Evolutionary conservation across 1,140 invertebrate genomes (phyloP).

Genomic region (Bombus superbus): DNA sequence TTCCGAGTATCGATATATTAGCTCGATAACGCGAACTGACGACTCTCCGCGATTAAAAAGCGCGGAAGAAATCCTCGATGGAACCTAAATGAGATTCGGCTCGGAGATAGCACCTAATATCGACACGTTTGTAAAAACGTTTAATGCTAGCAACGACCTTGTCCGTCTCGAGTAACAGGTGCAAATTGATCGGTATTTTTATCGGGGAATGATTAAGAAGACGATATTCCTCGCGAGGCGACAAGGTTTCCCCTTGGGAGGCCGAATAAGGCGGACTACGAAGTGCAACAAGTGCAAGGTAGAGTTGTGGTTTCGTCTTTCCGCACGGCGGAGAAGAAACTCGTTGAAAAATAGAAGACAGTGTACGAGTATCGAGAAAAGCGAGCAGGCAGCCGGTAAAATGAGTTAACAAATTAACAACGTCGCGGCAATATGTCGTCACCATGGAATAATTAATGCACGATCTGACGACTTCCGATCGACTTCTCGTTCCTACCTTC

Average conservation of each 20-base stretch:
- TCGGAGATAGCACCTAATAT: neutral
- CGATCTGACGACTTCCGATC: neutral
- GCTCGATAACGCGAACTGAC: neutral
- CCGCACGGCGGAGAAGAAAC: too few relatives aligned
- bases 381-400: neutral
- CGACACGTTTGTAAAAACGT: neutral
- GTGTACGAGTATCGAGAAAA: neutral
- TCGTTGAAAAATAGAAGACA: neutral
- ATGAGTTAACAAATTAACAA: neutral
- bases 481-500: neutral
- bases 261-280: neutral
- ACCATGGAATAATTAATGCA: neutral
- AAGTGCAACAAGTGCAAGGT: slow-evolving; percentile 22
- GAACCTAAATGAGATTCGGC: neutral
- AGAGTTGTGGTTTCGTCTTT: neutral
- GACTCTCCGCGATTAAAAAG: neutral
- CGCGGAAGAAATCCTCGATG: neutral
- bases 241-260: neutral
- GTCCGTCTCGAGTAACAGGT: neutral
- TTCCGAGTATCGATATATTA: neutral
- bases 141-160: neutral
- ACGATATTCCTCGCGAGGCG: neutral
- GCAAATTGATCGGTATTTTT: neutral
- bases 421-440: neutral
- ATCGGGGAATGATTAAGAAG: neutral